These are phyloP conservation scores for Epinephelus moara DNA, from an alignment of 2,113 vertebrate genomes.

Conservation along the genomic window DNA sequence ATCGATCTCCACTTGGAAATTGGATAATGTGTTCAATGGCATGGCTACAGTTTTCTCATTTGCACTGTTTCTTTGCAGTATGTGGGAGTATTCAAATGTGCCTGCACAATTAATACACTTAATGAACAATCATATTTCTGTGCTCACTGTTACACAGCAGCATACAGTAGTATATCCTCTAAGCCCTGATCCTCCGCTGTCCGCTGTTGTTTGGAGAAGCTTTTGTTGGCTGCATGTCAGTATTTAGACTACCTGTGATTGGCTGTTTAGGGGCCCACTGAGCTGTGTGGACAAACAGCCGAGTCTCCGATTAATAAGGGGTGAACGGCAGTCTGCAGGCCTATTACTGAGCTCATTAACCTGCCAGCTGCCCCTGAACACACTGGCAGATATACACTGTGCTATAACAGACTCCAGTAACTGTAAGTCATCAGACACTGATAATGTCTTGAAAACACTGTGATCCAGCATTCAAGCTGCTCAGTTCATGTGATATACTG, in stretches of 20 bases:
- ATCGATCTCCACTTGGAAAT: conserved; percentile 51
- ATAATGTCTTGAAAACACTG: not conserved
- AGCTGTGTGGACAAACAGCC: conserved; percentile 60
- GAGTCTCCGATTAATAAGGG: conserved; percentile 67
- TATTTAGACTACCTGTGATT: conserved; percentile 55
- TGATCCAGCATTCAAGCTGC: not conserved
- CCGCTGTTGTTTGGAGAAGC: conserved; percentile 37
- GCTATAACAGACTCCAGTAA: conserved; percentile 9
- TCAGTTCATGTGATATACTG: not conserved
- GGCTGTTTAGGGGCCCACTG: conserved; percentile 46
- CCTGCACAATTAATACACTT: not conserved
- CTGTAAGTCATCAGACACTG: conserved; percentile 16
- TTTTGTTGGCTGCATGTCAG: conserved; percentile 55
- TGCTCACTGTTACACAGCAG: not conserved
- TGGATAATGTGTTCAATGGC: conserved; percentile 27
- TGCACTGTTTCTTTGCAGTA: not conserved
- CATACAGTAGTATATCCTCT: conserved; percentile 15
- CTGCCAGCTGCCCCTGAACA: conserved; percentile 40
- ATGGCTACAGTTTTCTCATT: not conserved
- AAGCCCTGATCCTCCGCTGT: conserved; percentile 1
- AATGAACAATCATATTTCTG: not conserved
- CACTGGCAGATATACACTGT: conserved; percentile 4
- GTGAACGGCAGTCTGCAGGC: conserved; percentile 60
- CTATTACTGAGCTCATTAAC: conserved; percentile 74
- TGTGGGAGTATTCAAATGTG: not conserved